Percentiles rank a stretch among this genome's conserved stretches.
Conservation (phyloP, 2,888 invertebrate species). For the Oscheius sp. region DNA sequence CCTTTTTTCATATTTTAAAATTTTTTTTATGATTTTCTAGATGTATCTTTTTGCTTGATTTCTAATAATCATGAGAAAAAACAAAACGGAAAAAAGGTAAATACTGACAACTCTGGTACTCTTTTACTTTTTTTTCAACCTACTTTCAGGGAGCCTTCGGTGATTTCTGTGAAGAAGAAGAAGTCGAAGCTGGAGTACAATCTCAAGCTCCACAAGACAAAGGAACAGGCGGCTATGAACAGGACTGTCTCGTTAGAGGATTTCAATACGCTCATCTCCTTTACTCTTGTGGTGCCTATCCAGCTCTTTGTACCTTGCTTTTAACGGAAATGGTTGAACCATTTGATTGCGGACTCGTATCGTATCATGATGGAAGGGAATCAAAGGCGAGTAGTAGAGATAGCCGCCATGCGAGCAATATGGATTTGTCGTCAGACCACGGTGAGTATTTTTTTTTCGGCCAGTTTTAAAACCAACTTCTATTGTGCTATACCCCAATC, state of each 20-base stretch:
- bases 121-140: background rate
- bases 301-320: constrained; percentile 86
- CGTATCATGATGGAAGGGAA: constrained; percentile 42
- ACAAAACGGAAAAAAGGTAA: too few species aligned
- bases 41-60: too few species aligned
- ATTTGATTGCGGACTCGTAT: constrained; percentile 41
- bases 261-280: constrained; percentile 83
- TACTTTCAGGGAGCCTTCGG: constrained; percentile 56
- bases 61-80: too few species aligned
- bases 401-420: constrained; percentile 58
- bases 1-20: too few species aligned
- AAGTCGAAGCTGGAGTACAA: constrained; percentile 31
- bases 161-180: constrained; percentile 56
- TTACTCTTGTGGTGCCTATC: constrained; percentile 41
- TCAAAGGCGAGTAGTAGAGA: constrained; percentile 55
- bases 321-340: constrained; percentile 90
- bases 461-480: too few species aligned
- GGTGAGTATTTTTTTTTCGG: constrained; percentile 27
- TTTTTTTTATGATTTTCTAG: too few species aligned
- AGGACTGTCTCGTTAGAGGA: constrained; percentile 72
- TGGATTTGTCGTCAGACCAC: constrained; percentile 61
- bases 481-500: too few species aligned
- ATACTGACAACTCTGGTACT: background rate
- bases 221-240: constrained; percentile 46
- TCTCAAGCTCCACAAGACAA: constrained; percentile 28